phyloP scores from a whole-genome alignment of 2,797 vertebrate genomes.

The Eospalax fontanierii region DNA sequence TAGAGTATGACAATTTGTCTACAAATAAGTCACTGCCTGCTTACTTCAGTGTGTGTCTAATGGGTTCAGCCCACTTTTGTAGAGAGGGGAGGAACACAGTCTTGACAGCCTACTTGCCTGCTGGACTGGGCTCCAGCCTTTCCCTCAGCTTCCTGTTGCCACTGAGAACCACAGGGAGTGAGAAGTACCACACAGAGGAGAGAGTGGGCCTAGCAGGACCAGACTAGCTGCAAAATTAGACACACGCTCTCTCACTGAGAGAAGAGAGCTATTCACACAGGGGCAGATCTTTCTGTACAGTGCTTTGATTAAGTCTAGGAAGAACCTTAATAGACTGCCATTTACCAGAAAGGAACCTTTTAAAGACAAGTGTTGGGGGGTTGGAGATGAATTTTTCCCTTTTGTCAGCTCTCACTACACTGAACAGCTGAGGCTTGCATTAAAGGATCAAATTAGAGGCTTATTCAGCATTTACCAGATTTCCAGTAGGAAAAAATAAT shows the following conservation, averaged over 20 bases:
- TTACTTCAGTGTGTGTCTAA: slow-evolving; percentile 87
- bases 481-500: slow-evolving; percentile 79
- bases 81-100: slow-evolving; percentile 84
- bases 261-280: slow-evolving; percentile 77
- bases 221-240: slow-evolving; percentile 84
- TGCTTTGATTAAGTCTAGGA: slow-evolving; percentile 85
- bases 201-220: slow-evolving; percentile 74
- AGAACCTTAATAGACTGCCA: slow-evolving; percentile 85
- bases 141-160: slow-evolving; percentile 80
- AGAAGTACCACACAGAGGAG: slow-evolving; percentile 77
- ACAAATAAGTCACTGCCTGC: slow-evolving; percentile 90
- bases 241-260: slow-evolving; percentile 71
- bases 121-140: slow-evolving; percentile 70
- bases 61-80: slow-evolving; percentile 87
- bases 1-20: slow-evolving; percentile 89
- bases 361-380: slow-evolving; percentile 80
- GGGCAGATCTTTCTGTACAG: slow-evolving; percentile 78
- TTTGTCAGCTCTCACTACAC: slow-evolving; percentile 80
- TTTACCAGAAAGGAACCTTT: slow-evolving; percentile 86
- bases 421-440: slow-evolving; percentile 88
- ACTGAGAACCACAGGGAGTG: slow-evolving; percentile 78
- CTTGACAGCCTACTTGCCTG: slow-evolving; percentile 80
- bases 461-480: slow-evolving; percentile 88
- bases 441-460: slow-evolving; percentile 89
- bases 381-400: slow-evolving; percentile 71